Percentiles rank a stretch among this genome's conserved stretches.
phyloP scores from a whole-genome alignment of 2,113 vertebrate species.

The Thamnophis sirtalis region DNA sequence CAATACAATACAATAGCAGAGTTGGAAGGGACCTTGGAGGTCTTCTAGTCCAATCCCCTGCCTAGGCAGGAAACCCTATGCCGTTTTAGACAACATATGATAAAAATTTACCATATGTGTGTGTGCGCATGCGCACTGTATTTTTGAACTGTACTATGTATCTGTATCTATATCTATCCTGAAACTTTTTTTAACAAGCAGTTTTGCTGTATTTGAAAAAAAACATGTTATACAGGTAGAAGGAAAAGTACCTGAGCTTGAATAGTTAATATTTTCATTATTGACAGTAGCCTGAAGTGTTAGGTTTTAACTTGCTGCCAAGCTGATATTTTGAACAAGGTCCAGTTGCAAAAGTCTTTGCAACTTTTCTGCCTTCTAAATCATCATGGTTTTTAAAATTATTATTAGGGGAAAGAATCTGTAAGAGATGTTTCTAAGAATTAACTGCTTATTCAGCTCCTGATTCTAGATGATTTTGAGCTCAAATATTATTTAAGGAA shows the following conservation, averaged over 20 bases:
- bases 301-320: conserved; percentile 47
- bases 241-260: neutral
- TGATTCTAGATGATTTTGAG: conserved; percentile 20
- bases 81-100: too few species aligned
- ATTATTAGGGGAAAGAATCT: conserved; percentile 57
- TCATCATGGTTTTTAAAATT: conserved; percentile 46
- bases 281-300: conserved; percentile 34
- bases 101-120: too few species aligned
- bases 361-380: conserved; percentile 53
- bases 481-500: conserved; percentile 45
- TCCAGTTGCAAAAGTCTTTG: conserved; percentile 52
- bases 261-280: conserved; percentile 24
- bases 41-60: too few species aligned
- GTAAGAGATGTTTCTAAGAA: conserved; percentile 48
- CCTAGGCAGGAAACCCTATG: too few species aligned
- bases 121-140: too few species aligned
- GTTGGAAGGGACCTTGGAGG: too few species aligned
- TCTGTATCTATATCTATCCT: neutral
- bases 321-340: conserved; percentile 46
- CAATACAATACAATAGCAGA: too few species aligned
- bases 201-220: conserved; percentile 27
- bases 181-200: conserved; percentile 31
- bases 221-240: neutral
- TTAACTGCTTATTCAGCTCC: conserved; percentile 36
- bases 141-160: too few species aligned